Base-by-base conservation (phyloP, 2,888 invertebrate species). In the Drosophila nigricruria region DNA sequence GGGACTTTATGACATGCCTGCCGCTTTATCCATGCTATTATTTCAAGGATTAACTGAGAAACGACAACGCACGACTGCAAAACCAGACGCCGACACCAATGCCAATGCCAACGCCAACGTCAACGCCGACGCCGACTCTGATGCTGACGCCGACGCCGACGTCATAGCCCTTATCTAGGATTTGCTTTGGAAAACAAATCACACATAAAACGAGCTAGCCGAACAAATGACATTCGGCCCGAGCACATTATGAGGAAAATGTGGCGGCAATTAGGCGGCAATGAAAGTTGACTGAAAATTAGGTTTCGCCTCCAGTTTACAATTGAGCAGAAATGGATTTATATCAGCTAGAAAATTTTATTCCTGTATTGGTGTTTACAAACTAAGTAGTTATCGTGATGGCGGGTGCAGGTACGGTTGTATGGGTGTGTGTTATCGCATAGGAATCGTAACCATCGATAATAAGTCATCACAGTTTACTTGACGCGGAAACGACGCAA, bases 31-130 rank as follows among this genome's bases (percentile, higher is more conserved):
- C 87, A 68, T 70, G 89, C 90, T 90, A 87, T 87, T 87, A 87
- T 90, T 86, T 90, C 89, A 77, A 76, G 90, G 87, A 90, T 86
- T 90, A 90, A 70, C 83, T 86, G 77, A 66, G 76, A 88, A 81
- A 73, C 87, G 77, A 76, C 77, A 73, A 73, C 88, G 79, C 79
- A 74, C 76, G 79, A 57, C 64, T 78, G 82, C 77, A 62, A 76
- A 69, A 59, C 52, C 77, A 70, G 80, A 62, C 79, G 18, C 12
- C 36, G 5, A 12, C 25, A 9, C 12, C 6, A 25, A 32, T 32
- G n/a, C 32, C 30, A 43, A 8, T 20, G 30, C 10, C 3, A 70
- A 63, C 78, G 16, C 20, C 18, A 14, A 20, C 20, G 3, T 18
- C 12, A 20, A 27, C 43, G 25, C 30, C 38, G n/a, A n/a, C 32